A percentile compares a stretch with the other conserved stretches of the same genome.
Evolutionary conservation across 2,113 vertebrate species (phyloP).

Genomic region (Macquaria ambigua): DNA sequence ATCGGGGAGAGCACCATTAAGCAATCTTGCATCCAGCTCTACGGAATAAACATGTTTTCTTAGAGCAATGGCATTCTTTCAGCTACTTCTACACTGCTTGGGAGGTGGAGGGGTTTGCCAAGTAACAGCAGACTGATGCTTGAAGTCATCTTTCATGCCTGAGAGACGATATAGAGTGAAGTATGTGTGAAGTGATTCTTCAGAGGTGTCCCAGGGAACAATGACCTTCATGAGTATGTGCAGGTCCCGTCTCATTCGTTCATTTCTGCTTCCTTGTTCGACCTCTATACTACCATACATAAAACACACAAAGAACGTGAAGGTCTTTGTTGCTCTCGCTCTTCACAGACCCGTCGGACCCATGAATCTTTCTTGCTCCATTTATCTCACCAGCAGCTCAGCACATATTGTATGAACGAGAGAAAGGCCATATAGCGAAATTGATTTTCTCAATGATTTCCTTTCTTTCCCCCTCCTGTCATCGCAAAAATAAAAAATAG

Average conservation of each 20-base stretch:
- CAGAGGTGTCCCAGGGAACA: neutral
- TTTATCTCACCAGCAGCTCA: neutral
- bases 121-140: slow-evolving; percentile 6
- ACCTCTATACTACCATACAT: neutral
- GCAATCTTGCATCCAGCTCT: neutral
- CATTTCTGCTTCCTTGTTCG: slow-evolving; percentile 5
- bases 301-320: neutral
- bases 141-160: slow-evolving; percentile 9
- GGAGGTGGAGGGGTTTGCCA: neutral
- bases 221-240: neutral
- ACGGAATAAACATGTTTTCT: neutral
- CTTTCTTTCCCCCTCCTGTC: neutral
- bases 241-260: neutral
- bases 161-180: neutral
- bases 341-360: neutral
- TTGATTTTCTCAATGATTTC: slow-evolving; percentile 11
- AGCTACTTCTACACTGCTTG: neutral
- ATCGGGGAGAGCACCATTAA: neutral
- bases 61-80: neutral
- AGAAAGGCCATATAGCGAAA: neutral
- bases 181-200: neutral
- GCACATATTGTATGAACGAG: neutral
- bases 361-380: neutral
- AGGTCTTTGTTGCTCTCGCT: slow-evolving; percentile 1
- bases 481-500: neutral